Evolutionary conservation across 2,113 vertebrate genomes (phyloP).

Genomic region (Tapirus terrestris): DNA sequence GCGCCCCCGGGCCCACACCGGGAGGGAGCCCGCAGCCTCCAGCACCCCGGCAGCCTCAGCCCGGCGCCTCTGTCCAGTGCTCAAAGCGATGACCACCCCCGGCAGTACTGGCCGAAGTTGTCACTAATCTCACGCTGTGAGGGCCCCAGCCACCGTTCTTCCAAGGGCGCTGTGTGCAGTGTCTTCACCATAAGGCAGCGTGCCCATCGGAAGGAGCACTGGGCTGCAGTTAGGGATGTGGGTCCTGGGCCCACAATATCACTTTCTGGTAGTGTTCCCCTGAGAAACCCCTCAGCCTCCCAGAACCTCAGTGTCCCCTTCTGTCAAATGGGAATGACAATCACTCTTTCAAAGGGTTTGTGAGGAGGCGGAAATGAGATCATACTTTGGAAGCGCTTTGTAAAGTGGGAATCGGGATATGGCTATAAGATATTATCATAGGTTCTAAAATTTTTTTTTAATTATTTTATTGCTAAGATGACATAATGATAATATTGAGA

Average conservation of each 20-base stretch:
- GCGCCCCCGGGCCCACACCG: background rate
- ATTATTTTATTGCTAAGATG: background rate
- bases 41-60: background rate
- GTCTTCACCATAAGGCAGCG: background rate
- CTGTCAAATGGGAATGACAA: background rate
- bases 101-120: fast-evolving
- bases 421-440: fast-evolving
- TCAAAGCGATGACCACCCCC: fast-evolving
- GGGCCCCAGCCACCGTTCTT: fast-evolving
- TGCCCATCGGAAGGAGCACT: fast-evolving
- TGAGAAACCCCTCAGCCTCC: background rate
- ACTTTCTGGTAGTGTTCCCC: background rate
- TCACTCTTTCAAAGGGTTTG: background rate
- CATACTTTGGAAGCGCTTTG: background rate
- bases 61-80: background rate
- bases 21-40: background rate
- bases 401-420: background rate
- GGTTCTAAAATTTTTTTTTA: background rate
- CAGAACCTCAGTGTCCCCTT: background rate
- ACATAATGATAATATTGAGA: background rate
- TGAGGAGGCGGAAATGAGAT: background rate
- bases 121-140: fast-evolving
- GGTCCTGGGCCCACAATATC: background rate
- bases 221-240: fast-evolving
- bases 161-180: fast-evolving